Evolutionary conservation across 1,140 invertebrate genomes (phyloP).

Genomic region (Scaptomyza montana): DNA sequence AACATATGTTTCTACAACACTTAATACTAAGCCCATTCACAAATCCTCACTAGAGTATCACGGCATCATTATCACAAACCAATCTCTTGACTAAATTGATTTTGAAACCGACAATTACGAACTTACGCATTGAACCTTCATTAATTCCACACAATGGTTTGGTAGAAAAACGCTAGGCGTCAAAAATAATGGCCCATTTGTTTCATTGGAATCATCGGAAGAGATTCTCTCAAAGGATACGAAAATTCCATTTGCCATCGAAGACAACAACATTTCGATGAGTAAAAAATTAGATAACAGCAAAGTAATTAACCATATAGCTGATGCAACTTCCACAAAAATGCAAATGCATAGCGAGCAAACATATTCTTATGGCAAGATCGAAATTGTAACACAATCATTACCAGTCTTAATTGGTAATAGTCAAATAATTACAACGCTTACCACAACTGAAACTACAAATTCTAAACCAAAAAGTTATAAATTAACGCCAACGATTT

Average conservation of each 20-base stretch:
- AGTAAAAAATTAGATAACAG: neutral
- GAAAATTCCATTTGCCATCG: neutral
- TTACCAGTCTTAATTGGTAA: neutral
- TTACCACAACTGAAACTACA: neutral
- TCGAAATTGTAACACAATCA: neutral
- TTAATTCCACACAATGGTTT: neutral
- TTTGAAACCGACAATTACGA: too few relatives aligned
- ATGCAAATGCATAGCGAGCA: neutral
- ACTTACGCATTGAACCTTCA: neutral
- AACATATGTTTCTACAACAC: neutral
- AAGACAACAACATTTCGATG: too few relatives aligned
- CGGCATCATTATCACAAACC: neutral
- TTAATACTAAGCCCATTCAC: neutral
- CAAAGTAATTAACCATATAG: neutral
- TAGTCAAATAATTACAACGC: neutral
- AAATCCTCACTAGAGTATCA: neutral
- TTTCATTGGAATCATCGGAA: slow-evolving; percentile 18
- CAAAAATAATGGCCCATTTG: too few relatives aligned
- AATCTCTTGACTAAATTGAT: neutral
- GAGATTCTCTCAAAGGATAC: neutral
- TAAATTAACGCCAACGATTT: neutral
- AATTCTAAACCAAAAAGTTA: slow-evolving; percentile 86
- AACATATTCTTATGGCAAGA: neutral
- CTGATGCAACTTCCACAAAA: neutral
- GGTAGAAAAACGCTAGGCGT: neutral